Conservation (phyloP, 2,113 vertebrate genomes). For the Lutjanus erythropterus region DNA sequence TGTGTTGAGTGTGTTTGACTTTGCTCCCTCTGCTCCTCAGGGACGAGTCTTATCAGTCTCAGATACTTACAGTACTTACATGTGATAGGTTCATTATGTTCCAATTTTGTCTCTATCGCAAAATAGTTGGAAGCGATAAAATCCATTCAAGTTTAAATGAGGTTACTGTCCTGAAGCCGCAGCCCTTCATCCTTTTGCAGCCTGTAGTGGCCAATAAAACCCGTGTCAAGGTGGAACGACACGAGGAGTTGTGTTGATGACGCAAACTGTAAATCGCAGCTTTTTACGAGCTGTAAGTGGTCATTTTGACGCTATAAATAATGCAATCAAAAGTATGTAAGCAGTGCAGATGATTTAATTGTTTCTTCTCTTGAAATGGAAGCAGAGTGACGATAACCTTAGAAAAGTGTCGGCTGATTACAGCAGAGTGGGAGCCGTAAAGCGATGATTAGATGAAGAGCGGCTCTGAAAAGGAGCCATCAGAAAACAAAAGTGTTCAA, state of each 20-base stretch:
- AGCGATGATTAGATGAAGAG: conserved; percentile 51
- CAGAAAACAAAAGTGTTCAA: conserved; percentile 71
- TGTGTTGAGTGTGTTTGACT: conserved; percentile 33
- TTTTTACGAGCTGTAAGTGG: conserved; percentile 30
- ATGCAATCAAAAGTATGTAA: conserved; percentile 43
- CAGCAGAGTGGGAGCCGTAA: conserved; percentile 42
- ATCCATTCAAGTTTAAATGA: background rate
- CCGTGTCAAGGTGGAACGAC: conserved; percentile 56
- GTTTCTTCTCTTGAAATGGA: conserved; percentile 58
- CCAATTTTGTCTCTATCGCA: conserved; percentile 3
- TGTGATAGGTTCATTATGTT: conserved; percentile 14
- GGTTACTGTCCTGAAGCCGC: background rate
- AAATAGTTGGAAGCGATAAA: background rate
- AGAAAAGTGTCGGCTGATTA: conserved; percentile 62
- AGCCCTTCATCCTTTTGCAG: background rate
- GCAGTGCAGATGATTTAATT: conserved; percentile 61
- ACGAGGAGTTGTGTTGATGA: conserved; percentile 27
- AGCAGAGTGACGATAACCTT: conserved; percentile 26
- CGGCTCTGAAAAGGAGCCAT: conserved; percentile 16
- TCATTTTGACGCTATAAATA: conserved; percentile 59
- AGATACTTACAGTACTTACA: conserved; percentile 47
- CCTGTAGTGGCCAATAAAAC: background rate
- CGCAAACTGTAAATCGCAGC: conserved; percentile 40
- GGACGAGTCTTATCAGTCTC: conserved; percentile 57
- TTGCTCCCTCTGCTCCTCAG: conserved; percentile 52